These are phyloP conservation scores for Oryzaephilus surinamensis DNA, from an alignment of 1,140 invertebrate species.

Conservation along the genomic window DNA sequence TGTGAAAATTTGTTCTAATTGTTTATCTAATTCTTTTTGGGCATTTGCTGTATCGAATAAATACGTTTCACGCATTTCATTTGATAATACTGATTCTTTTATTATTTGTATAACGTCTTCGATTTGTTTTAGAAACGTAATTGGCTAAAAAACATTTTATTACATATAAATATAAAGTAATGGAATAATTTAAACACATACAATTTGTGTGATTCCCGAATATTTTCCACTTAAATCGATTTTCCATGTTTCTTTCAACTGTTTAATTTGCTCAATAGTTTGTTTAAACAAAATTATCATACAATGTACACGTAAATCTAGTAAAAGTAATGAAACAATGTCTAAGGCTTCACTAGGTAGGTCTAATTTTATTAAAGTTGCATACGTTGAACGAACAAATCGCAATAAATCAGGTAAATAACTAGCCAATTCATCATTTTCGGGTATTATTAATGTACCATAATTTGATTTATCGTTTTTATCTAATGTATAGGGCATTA, in stretches of 20 bases:
- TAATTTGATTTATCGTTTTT: slow-evolving; percentile 35
- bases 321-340: slow-evolving; percentile 71
- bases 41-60: slow-evolving; percentile 54
- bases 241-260: slow-evolving; percentile 82
- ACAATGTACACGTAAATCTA: slow-evolving; percentile 80
- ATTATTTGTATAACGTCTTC: slow-evolving; percentile 75
- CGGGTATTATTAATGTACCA: slow-evolving; percentile 37
- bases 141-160: slow-evolving; percentile 53
- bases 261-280: slow-evolving; percentile 65
- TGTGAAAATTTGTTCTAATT: slow-evolving; percentile 61
- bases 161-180: background rate
- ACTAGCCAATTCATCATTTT: slow-evolving; percentile 45
- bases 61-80: slow-evolving; percentile 56
- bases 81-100: slow-evolving; percentile 70
- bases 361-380: slow-evolving; percentile 61
- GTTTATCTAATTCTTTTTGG: slow-evolving; percentile 52
- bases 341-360: slow-evolving; percentile 70
- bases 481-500: slow-evolving; percentile 48
- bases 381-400: slow-evolving; percentile 57
- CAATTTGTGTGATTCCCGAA: slow-evolving; percentile 73
- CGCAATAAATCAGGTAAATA: slow-evolving; percentile 74
- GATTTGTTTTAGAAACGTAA: slow-evolving; percentile 70
- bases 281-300: slow-evolving; percentile 78
- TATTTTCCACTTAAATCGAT: slow-evolving; percentile 71
- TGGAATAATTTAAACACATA: slow-evolving; percentile 35